Base-by-base conservation (phyloP, 2,888 invertebrate genomes). In the Lysandra coridon region DNA sequence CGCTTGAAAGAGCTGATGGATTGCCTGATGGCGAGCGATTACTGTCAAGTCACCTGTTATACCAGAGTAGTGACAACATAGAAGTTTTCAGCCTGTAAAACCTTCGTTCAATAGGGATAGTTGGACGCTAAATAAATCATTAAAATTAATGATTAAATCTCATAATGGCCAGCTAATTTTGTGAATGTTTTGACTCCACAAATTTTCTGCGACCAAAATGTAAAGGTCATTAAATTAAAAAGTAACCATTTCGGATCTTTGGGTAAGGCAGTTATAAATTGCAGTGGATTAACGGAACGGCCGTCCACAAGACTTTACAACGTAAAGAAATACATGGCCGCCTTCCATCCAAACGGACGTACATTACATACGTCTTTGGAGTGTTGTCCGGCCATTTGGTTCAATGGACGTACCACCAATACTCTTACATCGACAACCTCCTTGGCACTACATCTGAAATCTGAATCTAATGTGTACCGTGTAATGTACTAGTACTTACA, bases 391-490 rank as follows among this genome's bases (percentile, higher is more conserved):
- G 17, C 57, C 57, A 57, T 17, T 57, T 57, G 14, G 57, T 4
- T 14, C 17, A 57, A 57, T 57, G 44, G 44, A 49, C 44, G 57
- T 57, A 57, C 17, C 4, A 14, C 17, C 57, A 57, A 57, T 57
- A 57, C 17, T 57, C 44, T 75, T 57, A n/a, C 12, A 73, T 57
- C 62, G 40, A 73, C 73, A 57, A 6, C 17, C 53, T 33, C 33
- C 33, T 76, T 57, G 76, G 76, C 76, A 17, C 57, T 76, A 57
- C 76, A 33, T 75, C 76, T 76, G 33, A 37, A 76, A 33, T 75
- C 76, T 76, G 33, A 37, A 76, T 57, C 14, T 76, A 76, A 57
- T 57, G 76, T 17, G 75, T 53, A 53, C 44, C 30, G 75, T 49
- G 57, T 76, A 33, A 57, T 53, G 33, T 76, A 17, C 57, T 53